Base-by-base conservation (phyloP, 2,797 vertebrate species). In the Pangasius macronema region DNA sequence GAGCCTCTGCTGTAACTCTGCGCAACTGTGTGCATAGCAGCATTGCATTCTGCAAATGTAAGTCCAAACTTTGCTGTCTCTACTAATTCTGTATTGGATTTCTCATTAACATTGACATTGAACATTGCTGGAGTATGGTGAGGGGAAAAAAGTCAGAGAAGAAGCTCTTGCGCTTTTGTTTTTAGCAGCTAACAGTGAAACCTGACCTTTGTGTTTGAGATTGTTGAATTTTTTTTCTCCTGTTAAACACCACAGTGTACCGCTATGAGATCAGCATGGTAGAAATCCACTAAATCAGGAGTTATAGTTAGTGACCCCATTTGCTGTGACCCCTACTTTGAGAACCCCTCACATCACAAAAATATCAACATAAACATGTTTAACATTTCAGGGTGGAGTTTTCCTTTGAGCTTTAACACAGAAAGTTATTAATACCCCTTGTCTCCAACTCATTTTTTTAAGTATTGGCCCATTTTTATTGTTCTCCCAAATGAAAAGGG, bases 381-480 rank as follows among this genome's bases (percentile, higher is more conserved):
- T n/a, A 36, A 24, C 39, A 1, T 61, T 49, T 82, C 39, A 63
- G 42, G 11, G 16, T 49, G 39, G 27, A 46, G 42, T 51, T 65
- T 30, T 49, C 81, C n/a, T 82, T 67, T 65, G 61, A 49, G 42
- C 59, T 49, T 67, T 82, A 82, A 30, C 87, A 79, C 42, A 87
- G 81, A 82, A 24, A 6, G 80, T 89, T 91, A 90, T 91, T 90
- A 89, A 89, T 86, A 89, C 77, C 11, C 84, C 80, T 67, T 86
- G n/a, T 84, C 46, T 81, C 51, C 39, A 67, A 80, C 82, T 82
- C 39, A 7, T 55, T 75, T 79, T 73, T 67, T 70, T 42, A 88
- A 77, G 20, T 36, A 65, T 82, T 91, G 92, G 93, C 92, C 92
- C 86, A 93, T 75, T 46, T 75, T 91, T 90, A 87, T 51, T 87